Evolutionary conservation across 1,140 invertebrate species (phyloP).

Genomic region (Potamilus streckersoni): DNA sequence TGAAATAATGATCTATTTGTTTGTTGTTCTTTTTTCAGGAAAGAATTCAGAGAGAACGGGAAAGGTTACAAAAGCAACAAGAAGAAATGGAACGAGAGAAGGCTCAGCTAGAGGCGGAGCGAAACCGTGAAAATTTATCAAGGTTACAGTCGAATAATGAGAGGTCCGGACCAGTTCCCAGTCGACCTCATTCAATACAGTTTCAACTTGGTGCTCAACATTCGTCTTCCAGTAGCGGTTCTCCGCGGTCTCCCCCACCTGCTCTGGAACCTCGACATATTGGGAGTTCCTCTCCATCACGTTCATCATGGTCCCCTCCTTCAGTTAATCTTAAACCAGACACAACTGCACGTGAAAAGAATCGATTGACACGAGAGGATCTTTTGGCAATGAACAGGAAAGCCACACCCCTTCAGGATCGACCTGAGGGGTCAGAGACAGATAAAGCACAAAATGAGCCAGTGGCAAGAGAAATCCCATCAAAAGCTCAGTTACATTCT

Average conservation of each 20-base stretch:
- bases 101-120: conserved; percentile 27
- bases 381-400: conserved; percentile 61
- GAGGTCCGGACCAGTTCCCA: too few relatives aligned
- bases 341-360: conserved; percentile 6
- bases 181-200: too few relatives aligned
- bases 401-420: conserved; percentile 47
- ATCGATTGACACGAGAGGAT: conserved; percentile 47
- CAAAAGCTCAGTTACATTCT: conserved; percentile 46
- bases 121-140: neutral
- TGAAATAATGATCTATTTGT: too few relatives aligned
- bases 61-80: conserved; percentile 35
- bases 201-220: too few relatives aligned
- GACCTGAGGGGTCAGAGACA: conserved; percentile 20
- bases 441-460: neutral
- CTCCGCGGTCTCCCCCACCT: conserved; percentile 12
- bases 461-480: conserved; percentile 35
- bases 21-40: conserved; percentile 25
- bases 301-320: conserved; percentile 16
- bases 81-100: conserved; percentile 31
- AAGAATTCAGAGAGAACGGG: conserved; percentile 36
- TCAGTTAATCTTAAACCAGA: conserved; percentile 28
- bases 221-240: conserved; percentile 5
- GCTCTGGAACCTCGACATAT: conserved; percentile 12
- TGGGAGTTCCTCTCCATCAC: neutral
- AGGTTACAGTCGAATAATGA: too few relatives aligned